Conservation (phyloP, 2,888 invertebrate species). For the Ernsta delagoae region DNA sequence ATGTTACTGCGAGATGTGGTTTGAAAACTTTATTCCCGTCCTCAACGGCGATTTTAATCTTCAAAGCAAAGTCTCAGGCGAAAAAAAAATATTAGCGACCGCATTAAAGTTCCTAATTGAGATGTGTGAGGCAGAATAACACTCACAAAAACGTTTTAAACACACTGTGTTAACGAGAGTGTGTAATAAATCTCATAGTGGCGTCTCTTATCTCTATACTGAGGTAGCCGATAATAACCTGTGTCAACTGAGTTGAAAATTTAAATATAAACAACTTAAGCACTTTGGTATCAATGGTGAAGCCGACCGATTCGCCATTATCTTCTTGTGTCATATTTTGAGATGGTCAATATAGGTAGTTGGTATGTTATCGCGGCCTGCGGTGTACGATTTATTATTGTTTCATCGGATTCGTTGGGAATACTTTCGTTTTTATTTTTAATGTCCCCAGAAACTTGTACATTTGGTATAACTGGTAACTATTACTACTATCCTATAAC, state of each 20-base stretch:
- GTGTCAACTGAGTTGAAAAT: slow-evolving; percentile 69
- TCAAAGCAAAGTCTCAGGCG: slow-evolving; percentile 40
- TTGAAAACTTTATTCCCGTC: slow-evolving; percentile 23
- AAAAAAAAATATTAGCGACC: slow-evolving; percentile 57
- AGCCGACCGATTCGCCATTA: slow-evolving; percentile 47
- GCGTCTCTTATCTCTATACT: slow-evolving; percentile 69
- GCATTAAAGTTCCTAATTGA: slow-evolving; percentile 71
- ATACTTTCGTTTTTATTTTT: slow-evolving; percentile 22
- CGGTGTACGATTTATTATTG: slow-evolving; percentile 42
- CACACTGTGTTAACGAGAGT: slow-evolving; percentile 65
- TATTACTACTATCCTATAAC: no score
- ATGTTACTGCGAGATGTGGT: slow-evolving; percentile 22
- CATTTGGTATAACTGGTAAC: slow-evolving; percentile 10
- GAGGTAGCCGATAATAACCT: slow-evolving; percentile 74
- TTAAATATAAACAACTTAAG: slow-evolving; percentile 75
- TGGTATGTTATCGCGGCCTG: slow-evolving; percentile 23
- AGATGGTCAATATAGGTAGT: slow-evolving; percentile 39
- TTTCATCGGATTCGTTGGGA: slow-evolving; percentile 36
- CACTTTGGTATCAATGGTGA: slow-evolving; percentile 52
- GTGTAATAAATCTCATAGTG: slow-evolving; percentile 79
- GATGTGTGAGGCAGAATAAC: slow-evolving; percentile 62
- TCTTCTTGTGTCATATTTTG: slow-evolving; percentile 49
- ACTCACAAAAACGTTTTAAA: slow-evolving; percentile 58
- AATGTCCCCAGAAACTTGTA: slow-evolving; percentile 7
- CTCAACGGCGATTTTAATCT: slow-evolving; percentile 44